Evolutionary conservation across 1,140 invertebrate species (phyloP).

Genomic region (Odontomachus brunneus): DNA sequence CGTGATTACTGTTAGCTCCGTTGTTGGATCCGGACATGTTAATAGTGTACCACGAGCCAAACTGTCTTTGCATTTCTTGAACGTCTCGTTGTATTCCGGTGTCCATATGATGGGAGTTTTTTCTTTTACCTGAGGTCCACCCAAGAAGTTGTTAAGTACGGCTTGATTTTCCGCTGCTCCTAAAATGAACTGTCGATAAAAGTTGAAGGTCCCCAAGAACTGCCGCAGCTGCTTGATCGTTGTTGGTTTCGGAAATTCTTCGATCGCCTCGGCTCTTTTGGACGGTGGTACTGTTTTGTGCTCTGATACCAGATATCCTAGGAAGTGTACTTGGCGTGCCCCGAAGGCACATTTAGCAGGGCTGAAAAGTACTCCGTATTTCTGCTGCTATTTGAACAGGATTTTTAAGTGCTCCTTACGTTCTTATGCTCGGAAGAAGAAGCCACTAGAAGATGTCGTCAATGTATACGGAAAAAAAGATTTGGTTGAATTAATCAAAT

Average conservation of each 20-base stretch:
- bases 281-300: neutral
- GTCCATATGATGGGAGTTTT: neutral
- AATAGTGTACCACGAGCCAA: neutral
- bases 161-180: neutral
- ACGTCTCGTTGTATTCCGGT: neutral
- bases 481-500: too few relatives aligned
- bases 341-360: conserved; percentile 1
- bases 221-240: too few relatives aligned
- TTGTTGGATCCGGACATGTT: conserved; percentile 11
- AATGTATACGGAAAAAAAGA: too few relatives aligned
- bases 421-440: conserved; percentile 4
- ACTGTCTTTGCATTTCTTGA: neutral
- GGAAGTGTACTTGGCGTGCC: neutral
- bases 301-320: neutral
- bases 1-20: conserved; percentile 3
- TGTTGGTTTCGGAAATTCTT: neutral
- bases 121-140: neutral
- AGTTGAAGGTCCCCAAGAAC: conserved; percentile 40
- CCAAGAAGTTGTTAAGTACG: neutral
- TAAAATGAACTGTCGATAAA: conserved; percentile 1
- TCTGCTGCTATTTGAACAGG: neutral
- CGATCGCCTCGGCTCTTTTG: conserved; percentile 3
- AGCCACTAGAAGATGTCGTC: too few relatives aligned
- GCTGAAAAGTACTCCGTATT: neutral
- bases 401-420: conserved; percentile 1